These are phyloP conservation scores for Rhipidura dahli DNA, from an alignment of 2,113 vertebrate species.

Conservation along the genomic window DNA sequence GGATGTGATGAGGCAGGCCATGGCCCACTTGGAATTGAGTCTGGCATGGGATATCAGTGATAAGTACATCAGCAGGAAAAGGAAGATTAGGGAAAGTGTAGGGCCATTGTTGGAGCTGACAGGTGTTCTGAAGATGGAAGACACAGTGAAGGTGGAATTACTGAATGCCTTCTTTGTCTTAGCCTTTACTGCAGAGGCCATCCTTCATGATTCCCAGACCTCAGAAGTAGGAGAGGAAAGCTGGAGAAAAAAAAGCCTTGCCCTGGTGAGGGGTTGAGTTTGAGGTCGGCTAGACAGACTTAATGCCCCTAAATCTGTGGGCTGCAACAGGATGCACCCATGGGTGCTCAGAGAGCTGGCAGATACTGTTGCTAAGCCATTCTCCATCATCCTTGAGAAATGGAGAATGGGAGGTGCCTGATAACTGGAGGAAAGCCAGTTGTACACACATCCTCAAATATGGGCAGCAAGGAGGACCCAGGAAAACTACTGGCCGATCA, in stretches of 20 bases:
- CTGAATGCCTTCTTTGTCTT: not conserved
- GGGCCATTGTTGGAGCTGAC: not conserved
- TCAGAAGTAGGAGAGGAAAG: not conserved
- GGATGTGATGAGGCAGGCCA: not conserved
- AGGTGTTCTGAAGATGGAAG: not conserved
- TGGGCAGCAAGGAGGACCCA: not conserved
- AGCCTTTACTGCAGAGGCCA: not conserved
- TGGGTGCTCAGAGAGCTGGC: not conserved
- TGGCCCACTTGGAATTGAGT: not conserved
- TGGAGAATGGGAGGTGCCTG: not conserved
- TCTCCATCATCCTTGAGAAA: not conserved
- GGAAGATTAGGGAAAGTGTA: not conserved
- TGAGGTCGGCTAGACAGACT: not conserved
- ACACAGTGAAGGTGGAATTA: not conserved
- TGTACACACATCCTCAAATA: not conserved
- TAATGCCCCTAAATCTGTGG: not conserved
- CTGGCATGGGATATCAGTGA: not conserved
- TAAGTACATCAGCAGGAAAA: not conserved
- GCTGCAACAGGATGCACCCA: rapidly evolving
- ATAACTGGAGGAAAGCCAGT: not conserved
- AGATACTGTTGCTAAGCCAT: not conserved
- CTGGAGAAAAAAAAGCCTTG: not conserved
- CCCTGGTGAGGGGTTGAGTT: not conserved
- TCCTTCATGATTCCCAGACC: not conserved
- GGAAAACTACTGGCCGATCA: not conserved